These are phyloP conservation scores for Halichoerus grypus DNA, from an alignment of 2,113 vertebrate species.

Conservation along the genomic window DNA sequence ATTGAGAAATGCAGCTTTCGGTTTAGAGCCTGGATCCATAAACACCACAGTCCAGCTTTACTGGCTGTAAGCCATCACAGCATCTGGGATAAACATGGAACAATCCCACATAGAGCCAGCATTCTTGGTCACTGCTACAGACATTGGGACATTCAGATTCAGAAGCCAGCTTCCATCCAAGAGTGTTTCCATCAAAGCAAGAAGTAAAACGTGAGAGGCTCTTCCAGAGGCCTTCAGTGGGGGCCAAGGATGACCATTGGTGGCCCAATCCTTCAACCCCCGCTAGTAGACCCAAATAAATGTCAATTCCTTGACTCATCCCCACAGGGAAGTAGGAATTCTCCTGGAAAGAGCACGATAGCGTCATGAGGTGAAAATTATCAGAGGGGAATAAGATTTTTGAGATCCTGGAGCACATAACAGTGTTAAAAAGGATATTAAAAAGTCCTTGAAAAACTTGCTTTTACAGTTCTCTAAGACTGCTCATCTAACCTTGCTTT, in stretches of 20 bases:
- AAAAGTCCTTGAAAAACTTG: not conserved
- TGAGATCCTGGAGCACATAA: not conserved
- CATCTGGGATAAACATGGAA: not conserved
- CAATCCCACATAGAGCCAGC: not conserved
- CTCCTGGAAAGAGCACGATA: not conserved
- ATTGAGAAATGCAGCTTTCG: not conserved
- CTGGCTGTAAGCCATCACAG: not conserved
- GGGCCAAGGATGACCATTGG: not conserved
- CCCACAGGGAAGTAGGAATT: not conserved
- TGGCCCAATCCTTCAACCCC: not conserved
- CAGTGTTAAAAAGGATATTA: not conserved
- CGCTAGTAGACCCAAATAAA: too few relatives aligned
- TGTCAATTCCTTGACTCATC: not conserved
- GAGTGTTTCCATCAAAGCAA: not conserved
- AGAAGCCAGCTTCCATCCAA: not conserved
- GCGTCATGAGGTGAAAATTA: not conserved
- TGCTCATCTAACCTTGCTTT: not conserved
- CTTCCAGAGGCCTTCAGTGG: not conserved
- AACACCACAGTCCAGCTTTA: not conserved
- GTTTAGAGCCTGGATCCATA: not conserved
- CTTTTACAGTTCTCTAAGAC: not conserved
- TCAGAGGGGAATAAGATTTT: not conserved
- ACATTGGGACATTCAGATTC: not conserved
- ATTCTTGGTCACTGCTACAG: not conserved
- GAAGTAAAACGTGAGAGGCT: not conserved